Conservation (phyloP, 2,888 invertebrate genomes). For the Tipula lateralis region DNA sequence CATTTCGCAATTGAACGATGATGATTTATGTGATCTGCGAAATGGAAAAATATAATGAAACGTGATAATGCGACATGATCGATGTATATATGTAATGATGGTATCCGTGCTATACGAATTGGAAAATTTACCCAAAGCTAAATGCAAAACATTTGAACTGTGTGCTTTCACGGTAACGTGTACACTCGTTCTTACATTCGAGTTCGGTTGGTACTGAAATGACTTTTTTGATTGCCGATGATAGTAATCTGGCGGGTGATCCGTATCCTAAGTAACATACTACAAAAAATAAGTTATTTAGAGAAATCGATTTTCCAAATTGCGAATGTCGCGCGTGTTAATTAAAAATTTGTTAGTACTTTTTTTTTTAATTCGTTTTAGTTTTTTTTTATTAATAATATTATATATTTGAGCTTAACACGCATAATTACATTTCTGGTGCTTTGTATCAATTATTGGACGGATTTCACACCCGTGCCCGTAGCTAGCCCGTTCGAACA, state of each 20-base stretch:
- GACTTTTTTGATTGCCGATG: constrained; percentile 60
- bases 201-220: constrained; percentile 60
- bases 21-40: constrained; percentile 44
- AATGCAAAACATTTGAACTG: constrained; percentile 70
- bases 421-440: constrained; percentile 46
- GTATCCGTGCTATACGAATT: not conserved
- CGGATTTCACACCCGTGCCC: constrained; percentile 77
- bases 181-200: constrained; percentile 67
- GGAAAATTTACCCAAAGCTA: constrained; percentile 58
- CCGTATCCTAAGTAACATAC: constrained; percentile 76
- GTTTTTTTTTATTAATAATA: not conserved
- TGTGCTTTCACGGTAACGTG: constrained; percentile 51
- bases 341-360: not conserved
- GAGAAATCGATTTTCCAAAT: not conserved
- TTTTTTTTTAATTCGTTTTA: constrained; percentile 30
- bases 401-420: not conserved
- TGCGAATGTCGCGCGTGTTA: not conserved
- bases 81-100: not conserved
- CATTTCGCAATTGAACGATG: constrained; percentile 63
- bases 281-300: constrained; percentile 41
- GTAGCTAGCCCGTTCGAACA: constrained; percentile 76
- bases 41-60: not conserved
- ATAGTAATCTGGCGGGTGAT: constrained; percentile 65
- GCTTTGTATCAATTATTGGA: constrained; percentile 50
- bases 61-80: not conserved